Conservation (phyloP, 2,888 invertebrate genomes). For the Fragum whitleyi region DNA sequence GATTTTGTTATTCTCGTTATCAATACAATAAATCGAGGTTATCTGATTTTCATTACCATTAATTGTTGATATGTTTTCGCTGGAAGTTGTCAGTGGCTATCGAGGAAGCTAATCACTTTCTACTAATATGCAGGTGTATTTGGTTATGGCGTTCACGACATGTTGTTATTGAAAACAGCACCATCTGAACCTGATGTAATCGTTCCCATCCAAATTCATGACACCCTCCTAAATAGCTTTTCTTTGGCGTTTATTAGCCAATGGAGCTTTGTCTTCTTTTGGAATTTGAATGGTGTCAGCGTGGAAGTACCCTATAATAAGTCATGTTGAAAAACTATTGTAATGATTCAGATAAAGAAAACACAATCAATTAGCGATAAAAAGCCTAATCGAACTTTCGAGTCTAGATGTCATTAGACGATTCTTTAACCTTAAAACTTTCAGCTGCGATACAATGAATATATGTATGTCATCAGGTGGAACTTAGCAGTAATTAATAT, state of each 20-base stretch:
- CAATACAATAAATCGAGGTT: slow-evolving; percentile 4
- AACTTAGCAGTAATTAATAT: no score
- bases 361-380: no score
- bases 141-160: slow-evolving; percentile 13
- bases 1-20: neutral
- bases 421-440: no score
- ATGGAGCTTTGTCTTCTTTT: neutral
- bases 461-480: no score
- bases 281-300: neutral
- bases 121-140: slow-evolving; percentile 22
- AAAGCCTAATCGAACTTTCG: no score
- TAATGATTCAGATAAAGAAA: neutral
- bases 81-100: slow-evolving; percentile 2
- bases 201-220: neutral
- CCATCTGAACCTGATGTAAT: slow-evolving; percentile 13
- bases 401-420: no score
- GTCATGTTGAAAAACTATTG: neutral
- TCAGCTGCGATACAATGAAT: no score
- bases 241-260: slow-evolving; percentile 1
- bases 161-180: slow-evolving; percentile 25
- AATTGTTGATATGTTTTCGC: slow-evolving; percentile 20
- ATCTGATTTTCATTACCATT: slow-evolving; percentile 16
- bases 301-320: neutral
- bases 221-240: slow-evolving; percentile 2
- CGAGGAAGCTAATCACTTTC: slow-evolving; percentile 20